Evolutionary conservation across 2,888 invertebrate genomes (phyloP), one percentile per base, ranked within the genome.

Genomic region (Brassicogethes aeneus): DNA sequence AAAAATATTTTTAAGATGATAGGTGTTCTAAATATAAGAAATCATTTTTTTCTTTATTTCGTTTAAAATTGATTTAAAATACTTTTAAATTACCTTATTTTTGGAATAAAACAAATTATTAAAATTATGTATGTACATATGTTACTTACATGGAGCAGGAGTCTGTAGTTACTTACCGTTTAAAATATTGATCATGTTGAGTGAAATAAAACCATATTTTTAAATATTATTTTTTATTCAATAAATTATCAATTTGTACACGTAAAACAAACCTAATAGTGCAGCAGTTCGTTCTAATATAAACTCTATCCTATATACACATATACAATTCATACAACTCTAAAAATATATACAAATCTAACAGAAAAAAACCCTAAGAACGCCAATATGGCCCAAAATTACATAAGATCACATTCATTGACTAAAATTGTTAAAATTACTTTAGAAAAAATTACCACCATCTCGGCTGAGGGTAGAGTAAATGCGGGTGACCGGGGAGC

Each of bases 401-500:
- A n/a, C 5, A 10, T 32, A 32, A 32, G 32, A 32, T 32, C 32
- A 32, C 32, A 32, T 32, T 10, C 32, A 10, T 32, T 32, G 32
- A 32, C 32, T 32, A 32, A 32, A 13, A 32, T 12, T 17, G 10
- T 36, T 2, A 7, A 36, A 16, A 36, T 29, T 16, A 36, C 5
- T 36, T 15, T 36, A 37, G 17, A 23, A 23, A 32, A 7, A 32
- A 47, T 56, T 59, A 66, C 64, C 68, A 69, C 14, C 64, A 59
- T 17, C 69, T 57, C 10, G 68, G 67, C 41, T 70, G 70, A 2
- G 66, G 62, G 50, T 71, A 71, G 50, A 72, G 66, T 36, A 71
- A 55, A 3, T 64, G 65, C 2, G 40, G 61, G 46, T 57, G 56
- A 2, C 48, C 43, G 14, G 62, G 57, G 55, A 63, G 61, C 59